Evolutionary conservation across 2,797 vertebrate species (phyloP).

Genomic region (Schizopygopsis malacanthus): DNA sequence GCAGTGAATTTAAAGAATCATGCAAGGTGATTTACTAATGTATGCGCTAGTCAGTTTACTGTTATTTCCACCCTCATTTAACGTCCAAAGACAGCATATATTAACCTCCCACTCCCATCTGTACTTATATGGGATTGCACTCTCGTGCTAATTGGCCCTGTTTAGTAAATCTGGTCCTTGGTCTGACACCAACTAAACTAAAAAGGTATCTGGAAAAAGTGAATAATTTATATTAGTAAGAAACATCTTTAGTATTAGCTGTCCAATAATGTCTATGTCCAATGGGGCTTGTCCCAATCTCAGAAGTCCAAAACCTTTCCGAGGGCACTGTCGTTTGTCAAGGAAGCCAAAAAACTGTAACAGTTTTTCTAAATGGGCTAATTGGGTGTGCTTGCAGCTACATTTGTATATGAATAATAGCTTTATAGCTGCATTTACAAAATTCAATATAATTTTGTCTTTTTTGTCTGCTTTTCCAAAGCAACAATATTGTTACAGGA

Average conservation of each 20-base stretch:
- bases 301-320: slow-evolving; percentile 41
- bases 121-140: background rate
- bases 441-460: slow-evolving; percentile 71
- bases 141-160: background rate
- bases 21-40: background rate
- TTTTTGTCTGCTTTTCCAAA: slow-evolving; percentile 74
- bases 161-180: background rate
- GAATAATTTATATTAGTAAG: background rate
- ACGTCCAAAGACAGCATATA: too few relatives aligned
- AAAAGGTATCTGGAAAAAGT: background rate
- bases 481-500: slow-evolving; percentile 85
- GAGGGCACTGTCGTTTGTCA: slow-evolving; percentile 45
- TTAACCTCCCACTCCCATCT: background rate
- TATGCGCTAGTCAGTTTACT: background rate
- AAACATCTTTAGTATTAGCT: background rate
- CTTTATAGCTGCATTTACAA: slow-evolving; percentile 39
- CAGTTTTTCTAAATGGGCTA: slow-evolving; percentile 36
- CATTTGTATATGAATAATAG: slow-evolving; percentile 7
- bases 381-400: slow-evolving; percentile 1
- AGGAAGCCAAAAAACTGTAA: slow-evolving; percentile 59
- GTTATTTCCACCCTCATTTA: too few relatives aligned
- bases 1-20: background rate
- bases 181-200: background rate
- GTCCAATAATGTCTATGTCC: background rate
- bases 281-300: background rate